Percentiles rank a stretch among this genome's conserved stretches.
phyloP scores from a whole-genome alignment of 2,113 vertebrate species.

The Monarcha castaneiventris region DNA sequence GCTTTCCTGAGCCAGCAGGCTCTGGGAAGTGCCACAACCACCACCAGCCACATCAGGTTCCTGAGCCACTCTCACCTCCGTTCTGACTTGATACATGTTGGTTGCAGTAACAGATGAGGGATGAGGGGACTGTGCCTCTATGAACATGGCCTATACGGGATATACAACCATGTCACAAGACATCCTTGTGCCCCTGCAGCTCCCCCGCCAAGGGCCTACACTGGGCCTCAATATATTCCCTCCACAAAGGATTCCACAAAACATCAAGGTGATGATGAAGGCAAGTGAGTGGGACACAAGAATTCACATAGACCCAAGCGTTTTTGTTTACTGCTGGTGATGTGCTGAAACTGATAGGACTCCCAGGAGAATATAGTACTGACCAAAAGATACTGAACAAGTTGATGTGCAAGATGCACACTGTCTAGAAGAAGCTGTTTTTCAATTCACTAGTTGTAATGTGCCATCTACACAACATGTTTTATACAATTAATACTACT shows the following conservation, averaged over 20 bases:
- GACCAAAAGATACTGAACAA: slow-evolving; percentile 48
- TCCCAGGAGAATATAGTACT: slow-evolving; percentile 15
- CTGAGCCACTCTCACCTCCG: neutral
- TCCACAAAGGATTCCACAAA: neutral
- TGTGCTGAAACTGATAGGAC: neutral
- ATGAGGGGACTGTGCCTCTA: neutral
- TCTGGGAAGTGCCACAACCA: neutral
- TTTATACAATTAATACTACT: slow-evolving; percentile 18
- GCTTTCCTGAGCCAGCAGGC: neutral
- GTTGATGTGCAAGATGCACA: slow-evolving; percentile 13
- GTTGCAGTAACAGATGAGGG: neutral
- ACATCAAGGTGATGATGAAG: neutral
- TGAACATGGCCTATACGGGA: rapidly evolving
- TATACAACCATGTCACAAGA: neutral
- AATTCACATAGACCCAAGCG: rapidly evolving
- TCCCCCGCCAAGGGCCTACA: neutral
- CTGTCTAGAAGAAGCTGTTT: slow-evolving; percentile 16
- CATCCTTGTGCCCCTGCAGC: neutral
- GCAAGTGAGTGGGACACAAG: neutral
- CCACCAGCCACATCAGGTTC: neutral
- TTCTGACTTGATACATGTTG: neutral
- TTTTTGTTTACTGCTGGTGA: neutral
- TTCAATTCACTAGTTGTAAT: neutral
- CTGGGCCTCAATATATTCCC: neutral
- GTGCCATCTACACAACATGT: neutral